Evolutionary conservation across 2,797 vertebrate genomes (phyloP).

Genomic region (Epinephelus awoara): DNA sequence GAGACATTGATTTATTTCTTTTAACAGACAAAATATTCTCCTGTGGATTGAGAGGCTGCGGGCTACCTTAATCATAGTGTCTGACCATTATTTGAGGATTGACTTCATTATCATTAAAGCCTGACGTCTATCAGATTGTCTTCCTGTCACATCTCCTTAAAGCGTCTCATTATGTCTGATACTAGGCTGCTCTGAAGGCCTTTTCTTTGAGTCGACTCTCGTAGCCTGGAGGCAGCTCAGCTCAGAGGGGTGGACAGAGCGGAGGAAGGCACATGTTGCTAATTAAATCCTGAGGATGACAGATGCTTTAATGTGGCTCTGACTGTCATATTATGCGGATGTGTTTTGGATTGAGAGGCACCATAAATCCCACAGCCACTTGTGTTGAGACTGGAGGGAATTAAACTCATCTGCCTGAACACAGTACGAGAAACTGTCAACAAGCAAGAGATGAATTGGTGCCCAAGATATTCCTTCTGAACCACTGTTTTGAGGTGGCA

Average conservation of each 20-base stretch:
- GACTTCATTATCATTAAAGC: slow-evolving; percentile 48
- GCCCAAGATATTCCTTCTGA: slow-evolving; percentile 37
- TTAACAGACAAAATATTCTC: not conserved
- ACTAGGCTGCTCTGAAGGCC: slow-evolving; percentile 39
- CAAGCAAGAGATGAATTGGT: slow-evolving; percentile 58
- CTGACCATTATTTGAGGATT: slow-evolving; percentile 48
- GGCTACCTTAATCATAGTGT: slow-evolving; percentile 21
- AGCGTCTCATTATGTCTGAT: slow-evolving; percentile 54
- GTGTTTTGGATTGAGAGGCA: slow-evolving; percentile 64
- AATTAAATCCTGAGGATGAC: slow-evolving; percentile 79
- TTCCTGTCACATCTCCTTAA: slow-evolving; percentile 54
- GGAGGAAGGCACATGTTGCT: slow-evolving; percentile 67
- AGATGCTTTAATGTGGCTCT: slow-evolving; percentile 79
- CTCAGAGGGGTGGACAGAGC: slow-evolving; percentile 58
- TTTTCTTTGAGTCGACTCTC: slow-evolving; percentile 38
- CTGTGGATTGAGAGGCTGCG: slow-evolving; percentile 15
- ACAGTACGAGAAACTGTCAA: slow-evolving; percentile 63
- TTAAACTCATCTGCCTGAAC: slow-evolving; percentile 63
- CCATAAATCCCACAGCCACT: slow-evolving; percentile 57
- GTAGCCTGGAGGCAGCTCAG: slow-evolving; percentile 76
- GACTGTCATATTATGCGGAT: slow-evolving; percentile 67
- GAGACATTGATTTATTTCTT: slow-evolving; percentile 1
- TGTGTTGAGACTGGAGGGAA: slow-evolving; percentile 55
- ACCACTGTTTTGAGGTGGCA: slow-evolving; percentile 65
- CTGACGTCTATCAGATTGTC: slow-evolving; percentile 53